Evolutionary conservation across 2,113 vertebrate species (phyloP).

Genomic region (Aplodontia rufa): DNA sequence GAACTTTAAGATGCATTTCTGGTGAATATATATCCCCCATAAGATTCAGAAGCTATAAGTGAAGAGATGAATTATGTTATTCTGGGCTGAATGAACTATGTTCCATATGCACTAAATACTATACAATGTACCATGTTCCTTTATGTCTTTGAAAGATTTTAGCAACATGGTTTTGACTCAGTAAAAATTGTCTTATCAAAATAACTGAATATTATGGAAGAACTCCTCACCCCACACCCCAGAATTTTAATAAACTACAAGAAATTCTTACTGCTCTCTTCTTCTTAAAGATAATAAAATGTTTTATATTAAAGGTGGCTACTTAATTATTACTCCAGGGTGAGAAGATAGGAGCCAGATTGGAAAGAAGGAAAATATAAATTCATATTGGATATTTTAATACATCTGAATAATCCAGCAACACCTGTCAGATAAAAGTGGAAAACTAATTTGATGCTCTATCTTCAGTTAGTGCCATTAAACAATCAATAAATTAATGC

Average conservation of each 20-base stretch:
- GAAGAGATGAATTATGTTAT: background rate
- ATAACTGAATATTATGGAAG: background rate
- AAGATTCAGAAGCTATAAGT: background rate
- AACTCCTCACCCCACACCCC: background rate
- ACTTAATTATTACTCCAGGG: background rate
- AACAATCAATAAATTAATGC: background rate
- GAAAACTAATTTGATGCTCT: background rate
- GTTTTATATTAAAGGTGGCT: background rate
- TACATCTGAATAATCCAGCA: background rate
- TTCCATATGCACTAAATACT: background rate
- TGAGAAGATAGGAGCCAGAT: background rate
- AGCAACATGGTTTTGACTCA: background rate
- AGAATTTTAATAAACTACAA: background rate
- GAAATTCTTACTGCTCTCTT: background rate
- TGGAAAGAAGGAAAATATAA: background rate
- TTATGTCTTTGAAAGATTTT: background rate
- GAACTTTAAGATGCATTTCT: background rate
- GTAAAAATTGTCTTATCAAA: background rate
- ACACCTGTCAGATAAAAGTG: background rate
- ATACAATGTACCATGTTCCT: background rate
- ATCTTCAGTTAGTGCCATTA: background rate
- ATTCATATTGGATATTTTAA: background rate
- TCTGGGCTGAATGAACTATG: background rate
- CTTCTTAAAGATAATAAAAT: background rate
- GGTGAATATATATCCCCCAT: background rate